These are phyloP conservation scores for Diabrotica undecimpunctata DNA, from an alignment of 1,140 invertebrate species.

Conservation along the genomic window DNA sequence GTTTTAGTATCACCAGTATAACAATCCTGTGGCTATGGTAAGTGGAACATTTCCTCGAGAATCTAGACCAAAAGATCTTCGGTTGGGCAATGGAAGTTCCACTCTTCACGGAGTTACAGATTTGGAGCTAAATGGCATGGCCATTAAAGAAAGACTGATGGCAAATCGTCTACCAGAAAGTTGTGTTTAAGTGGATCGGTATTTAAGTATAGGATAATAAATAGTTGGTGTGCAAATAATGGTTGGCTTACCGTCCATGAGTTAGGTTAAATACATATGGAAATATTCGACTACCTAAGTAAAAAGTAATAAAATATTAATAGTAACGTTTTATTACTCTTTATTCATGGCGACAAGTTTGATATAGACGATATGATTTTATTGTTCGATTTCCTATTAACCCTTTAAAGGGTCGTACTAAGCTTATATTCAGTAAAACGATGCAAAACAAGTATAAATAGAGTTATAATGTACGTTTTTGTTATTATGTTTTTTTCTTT, in stretches of 20 bases:
- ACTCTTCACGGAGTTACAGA: constrained; percentile 39
- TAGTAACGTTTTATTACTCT: no score
- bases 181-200: constrained; percentile 59
- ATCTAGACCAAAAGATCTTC: constrained; percentile 44
- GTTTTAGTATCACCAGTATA: constrained; percentile 46
- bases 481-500: no score
- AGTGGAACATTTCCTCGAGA: constrained; percentile 45
- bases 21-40: constrained; percentile 44
- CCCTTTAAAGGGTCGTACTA: no score
- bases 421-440: no score
- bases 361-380: no score
- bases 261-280: background rate
- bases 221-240: constrained; percentile 2
- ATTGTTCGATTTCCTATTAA: no score
- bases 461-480: no score
- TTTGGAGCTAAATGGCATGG: constrained; percentile 59
- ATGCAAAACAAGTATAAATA: no score
- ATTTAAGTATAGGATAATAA: background rate
- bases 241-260: constrained; percentile 11
- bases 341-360: no score
- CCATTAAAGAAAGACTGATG: constrained; percentile 71
- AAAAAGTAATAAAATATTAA: no score
- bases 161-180: constrained; percentile 71
- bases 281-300: background rate
- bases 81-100: constrained; percentile 40